Evolutionary conservation across 2,888 invertebrate genomes (phyloP).

Genomic region (Agrotis ipsilon): DNA sequence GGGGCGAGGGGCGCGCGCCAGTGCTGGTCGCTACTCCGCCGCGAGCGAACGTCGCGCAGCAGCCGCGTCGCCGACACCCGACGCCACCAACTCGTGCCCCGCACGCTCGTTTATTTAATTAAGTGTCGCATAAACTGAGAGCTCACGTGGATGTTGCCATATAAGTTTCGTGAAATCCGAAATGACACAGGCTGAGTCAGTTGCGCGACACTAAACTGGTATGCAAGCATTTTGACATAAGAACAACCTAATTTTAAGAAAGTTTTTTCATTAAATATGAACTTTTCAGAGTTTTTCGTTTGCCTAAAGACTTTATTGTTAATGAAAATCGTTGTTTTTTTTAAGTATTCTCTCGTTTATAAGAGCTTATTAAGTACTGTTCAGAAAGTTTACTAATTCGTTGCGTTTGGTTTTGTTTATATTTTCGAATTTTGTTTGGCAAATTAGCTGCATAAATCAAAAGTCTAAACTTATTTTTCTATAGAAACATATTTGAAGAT

Average conservation of each 20-base stretch:
- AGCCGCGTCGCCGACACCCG: conserved; percentile 63
- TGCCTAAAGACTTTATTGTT: conserved; percentile 52
- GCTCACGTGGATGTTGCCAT: conserved; percentile 79
- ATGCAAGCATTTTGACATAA: conserved; percentile 73
- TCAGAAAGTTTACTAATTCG: conserved; percentile 57
- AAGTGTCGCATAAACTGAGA: conserved; percentile 86
- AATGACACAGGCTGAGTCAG: conserved; percentile 73
- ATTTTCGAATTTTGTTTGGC: conserved; percentile 36
- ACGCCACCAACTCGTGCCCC: conserved; percentile 66
- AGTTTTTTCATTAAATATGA: conserved; percentile 66
- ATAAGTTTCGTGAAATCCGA: conserved; percentile 74
- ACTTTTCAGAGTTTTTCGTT: conserved; percentile 58
- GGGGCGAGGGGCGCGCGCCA: conserved; percentile 82
- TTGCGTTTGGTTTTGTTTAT: conserved; percentile 50
- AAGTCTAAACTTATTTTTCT: conserved; percentile 4
- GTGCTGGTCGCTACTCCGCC: conserved; percentile 85
- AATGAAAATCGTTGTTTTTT: conserved; percentile 56
- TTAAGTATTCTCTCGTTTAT: conserved; percentile 50
- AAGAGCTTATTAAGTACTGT: conserved; percentile 45
- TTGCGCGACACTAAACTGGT: conserved; percentile 77
- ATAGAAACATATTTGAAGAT: background rate
- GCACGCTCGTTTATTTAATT: conserved; percentile 83
- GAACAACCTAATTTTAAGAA: conserved; percentile 61
- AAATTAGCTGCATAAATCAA: conserved; percentile 23
- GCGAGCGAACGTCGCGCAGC: conserved; percentile 81